These are phyloP conservation scores for Habroteleia sp. DNA, from an alignment of 2,888 invertebrate species.

Conservation along the genomic window DNA sequence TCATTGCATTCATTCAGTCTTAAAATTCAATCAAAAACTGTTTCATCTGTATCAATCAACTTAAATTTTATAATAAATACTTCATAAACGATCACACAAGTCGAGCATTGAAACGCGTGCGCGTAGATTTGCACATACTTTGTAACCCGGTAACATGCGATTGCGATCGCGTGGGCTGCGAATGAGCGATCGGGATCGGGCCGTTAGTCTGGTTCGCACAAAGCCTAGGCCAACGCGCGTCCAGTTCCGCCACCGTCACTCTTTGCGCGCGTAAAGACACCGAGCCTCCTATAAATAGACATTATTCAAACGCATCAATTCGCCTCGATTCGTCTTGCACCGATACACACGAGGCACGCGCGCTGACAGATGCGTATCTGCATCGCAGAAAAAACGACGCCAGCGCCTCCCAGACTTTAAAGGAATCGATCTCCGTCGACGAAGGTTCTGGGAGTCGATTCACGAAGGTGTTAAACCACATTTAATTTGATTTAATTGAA, in stretches of 20 bases:
- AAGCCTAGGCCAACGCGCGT: conserved; percentile 48
- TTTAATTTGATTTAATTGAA: too few species aligned
- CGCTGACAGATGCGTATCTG: conserved; percentile 33
- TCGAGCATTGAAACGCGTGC: conserved; percentile 15
- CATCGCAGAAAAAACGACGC: conserved; percentile 13
- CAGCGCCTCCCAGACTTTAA: conserved; percentile 12
- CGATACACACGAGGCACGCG: conserved; percentile 57
- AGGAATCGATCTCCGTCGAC: conserved; percentile 14
- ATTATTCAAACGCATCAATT: conserved; percentile 60
- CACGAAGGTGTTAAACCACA: too few species aligned
- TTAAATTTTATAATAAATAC: conserved; percentile 4
- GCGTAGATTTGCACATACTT: conserved; percentile 23
- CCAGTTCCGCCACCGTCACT: conserved; percentile 54
- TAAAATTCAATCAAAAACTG: too few species aligned
- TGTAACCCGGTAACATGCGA: conserved; percentile 62
- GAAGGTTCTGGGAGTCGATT: conserved; percentile 27
- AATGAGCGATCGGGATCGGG: conserved; percentile 48
- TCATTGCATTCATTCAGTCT: too few species aligned
- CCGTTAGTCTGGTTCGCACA: conserved; percentile 37
- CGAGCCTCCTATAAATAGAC: conserved; percentile 62
- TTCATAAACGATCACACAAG: conserved; percentile 4
- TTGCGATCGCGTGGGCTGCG: conserved; percentile 65
- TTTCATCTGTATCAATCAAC: too few species aligned
- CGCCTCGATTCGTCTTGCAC: conserved; percentile 57
- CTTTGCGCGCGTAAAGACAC: conserved; percentile 42